Evolutionary conservation across 1,140 invertebrate species (phyloP), one percentile per base, ranked within the genome.

Genomic region (Aphaenogaster floridana): DNA sequence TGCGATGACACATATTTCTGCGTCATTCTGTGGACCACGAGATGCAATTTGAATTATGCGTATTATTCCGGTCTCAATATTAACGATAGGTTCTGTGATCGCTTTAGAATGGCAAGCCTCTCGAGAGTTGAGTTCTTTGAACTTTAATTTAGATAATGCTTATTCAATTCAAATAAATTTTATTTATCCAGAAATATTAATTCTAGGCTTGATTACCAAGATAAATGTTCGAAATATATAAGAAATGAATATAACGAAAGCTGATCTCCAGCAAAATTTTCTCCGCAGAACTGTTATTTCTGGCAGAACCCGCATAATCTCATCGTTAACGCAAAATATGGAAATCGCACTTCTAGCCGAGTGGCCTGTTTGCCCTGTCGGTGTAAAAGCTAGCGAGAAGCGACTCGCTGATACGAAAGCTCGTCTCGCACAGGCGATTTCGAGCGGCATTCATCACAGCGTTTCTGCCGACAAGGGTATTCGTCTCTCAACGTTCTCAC

Each of bases 401-500:
- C 69, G 61, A 83, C 50, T 83, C 71, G 48, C 42, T n/a, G 66
- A 85, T 48, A 74, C 9, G 57, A 72, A 79, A 54, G 57, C 34
- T 63, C 63, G 50, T 79, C 69, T 77, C 61, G 54, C 4, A 17
- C 54, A 50, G 21, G 36, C 11, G 45, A 36, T 76, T 59, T 36
- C 34, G 8, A 3, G 36, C 11, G 15, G 21, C 66, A 72, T 74
- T 78, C 77, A 68, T 66, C 39, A 86, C 17, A 39, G 13, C 11
- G 64, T 80, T 89, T 78, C 57, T 36, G 34, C 42, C 77, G 71
- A 74, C 88, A 86, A 86, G 68, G 86, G 50, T 89, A 90, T 91
- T 84, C 81, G 54, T 86, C 57, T 80, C 90, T 84, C 90, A 92
- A 92, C 84, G 90, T 86, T 92, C 80, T 92, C 88, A 74, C 42